Conservation (phyloP, 2,113 vertebrate species). For the Gallinago undulata region DNA sequence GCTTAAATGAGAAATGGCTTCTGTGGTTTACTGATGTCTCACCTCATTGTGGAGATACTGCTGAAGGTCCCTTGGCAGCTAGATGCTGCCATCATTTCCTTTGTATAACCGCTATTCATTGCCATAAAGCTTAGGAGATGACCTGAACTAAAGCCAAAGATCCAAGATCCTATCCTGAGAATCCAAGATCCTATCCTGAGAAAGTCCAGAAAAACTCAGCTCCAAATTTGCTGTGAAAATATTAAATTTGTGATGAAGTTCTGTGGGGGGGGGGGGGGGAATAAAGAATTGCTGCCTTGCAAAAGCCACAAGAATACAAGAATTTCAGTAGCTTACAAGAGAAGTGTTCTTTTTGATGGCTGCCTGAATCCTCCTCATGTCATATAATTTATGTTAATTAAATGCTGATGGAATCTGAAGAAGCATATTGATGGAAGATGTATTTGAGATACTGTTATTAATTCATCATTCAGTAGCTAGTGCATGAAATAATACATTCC, state of each 20-base stretch:
- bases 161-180: not conserved
- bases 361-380: constrained; percentile 29
- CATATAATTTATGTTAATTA: constrained; percentile 67
- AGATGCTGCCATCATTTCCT: not conserved
- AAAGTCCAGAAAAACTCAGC: not conserved
- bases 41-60: not conserved
- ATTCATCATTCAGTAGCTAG: constrained; percentile 65
- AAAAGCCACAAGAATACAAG: constrained; percentile 7
- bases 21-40: not conserved
- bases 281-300: not conserved
- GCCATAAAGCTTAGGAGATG: not conserved
- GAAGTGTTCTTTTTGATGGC: constrained; percentile 20
- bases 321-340: not conserved
- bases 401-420: constrained; percentile 64
- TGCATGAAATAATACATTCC: constrained; percentile 57
- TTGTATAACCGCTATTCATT: not conserved
- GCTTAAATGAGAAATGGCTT: not conserved
- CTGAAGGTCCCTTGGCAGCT: not conserved
- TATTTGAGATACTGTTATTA: constrained; percentile 66
- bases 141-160: not conserved
- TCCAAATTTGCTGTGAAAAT: not conserved
- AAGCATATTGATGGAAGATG: constrained; percentile 61
- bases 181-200: not conserved
- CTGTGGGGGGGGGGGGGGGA: no score
- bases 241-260: not conserved